phyloP scores from a whole-genome alignment of 2,797 vertebrate species.

The Molossus alvarezi region DNA sequence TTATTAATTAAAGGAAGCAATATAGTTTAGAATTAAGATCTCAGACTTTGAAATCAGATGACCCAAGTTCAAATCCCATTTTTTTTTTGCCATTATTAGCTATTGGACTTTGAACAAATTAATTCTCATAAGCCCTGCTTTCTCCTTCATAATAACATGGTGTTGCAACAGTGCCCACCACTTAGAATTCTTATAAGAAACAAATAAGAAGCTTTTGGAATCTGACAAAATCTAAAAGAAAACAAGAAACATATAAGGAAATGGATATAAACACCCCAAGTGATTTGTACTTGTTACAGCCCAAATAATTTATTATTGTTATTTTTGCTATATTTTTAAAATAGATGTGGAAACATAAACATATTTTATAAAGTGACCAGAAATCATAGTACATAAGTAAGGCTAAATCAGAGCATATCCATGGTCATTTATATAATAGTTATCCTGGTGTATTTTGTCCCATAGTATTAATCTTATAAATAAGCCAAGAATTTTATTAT shows the following conservation, averaged over 20 bases:
- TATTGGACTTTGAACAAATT: conserved; percentile 22
- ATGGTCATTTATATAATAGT: not conserved
- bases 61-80: not conserved
- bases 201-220: not conserved
- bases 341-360: not conserved
- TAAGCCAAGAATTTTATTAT: not conserved
- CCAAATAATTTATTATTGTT: not conserved
- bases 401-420: not conserved
- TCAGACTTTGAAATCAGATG: conserved; percentile 16
- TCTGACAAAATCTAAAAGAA: not conserved
- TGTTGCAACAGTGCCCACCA: not conserved
- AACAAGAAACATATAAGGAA: not conserved
- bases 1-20: not conserved
- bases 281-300: not conserved
- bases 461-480: not conserved
- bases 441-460: not conserved
- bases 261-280: not conserved
- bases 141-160: not conserved
- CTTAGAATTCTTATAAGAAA: not conserved
- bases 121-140: not conserved
- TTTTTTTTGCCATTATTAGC: not conserved
- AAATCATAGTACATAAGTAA: not conserved
- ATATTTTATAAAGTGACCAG: not conserved
- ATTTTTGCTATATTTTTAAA: not conserved
- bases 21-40: not conserved